These are phyloP conservation scores for Schizopygopsis malacanthus DNA, from an alignment of 2,797 vertebrate genomes.

Conservation along the genomic window DNA sequence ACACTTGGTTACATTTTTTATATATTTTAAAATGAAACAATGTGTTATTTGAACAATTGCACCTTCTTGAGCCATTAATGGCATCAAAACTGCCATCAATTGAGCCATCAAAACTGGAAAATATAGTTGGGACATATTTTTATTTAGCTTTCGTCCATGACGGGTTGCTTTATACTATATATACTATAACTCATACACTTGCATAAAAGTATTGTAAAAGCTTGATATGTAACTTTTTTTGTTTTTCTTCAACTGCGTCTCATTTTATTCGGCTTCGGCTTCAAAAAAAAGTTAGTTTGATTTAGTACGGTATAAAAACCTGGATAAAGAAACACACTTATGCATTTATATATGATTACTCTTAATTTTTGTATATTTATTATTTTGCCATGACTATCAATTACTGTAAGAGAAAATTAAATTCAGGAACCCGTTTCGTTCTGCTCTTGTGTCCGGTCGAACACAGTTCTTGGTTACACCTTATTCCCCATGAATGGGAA, in stretches of 20 bases:
- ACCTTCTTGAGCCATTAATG: no score
- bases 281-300: background rate
- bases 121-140: background rate
- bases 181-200: background rate
- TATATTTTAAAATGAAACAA: no score
- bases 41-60: no score
- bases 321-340: background rate
- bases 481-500: slow-evolving; percentile 69
- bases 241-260: background rate
- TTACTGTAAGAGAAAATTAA: background rate
- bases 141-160: background rate
- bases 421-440: background rate
- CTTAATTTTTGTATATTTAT: background rate
- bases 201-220: background rate
- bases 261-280: background rate
- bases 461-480: slow-evolving; percentile 32
- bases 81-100: no score
- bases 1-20: no score
- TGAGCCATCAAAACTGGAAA: no score
- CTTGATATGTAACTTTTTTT: background rate
- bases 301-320: background rate
- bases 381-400: background rate
- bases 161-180: background rate
- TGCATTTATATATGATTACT: background rate
- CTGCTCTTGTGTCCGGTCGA: slow-evolving; percentile 55